Evolutionary conservation across 2,888 invertebrate species (phyloP).

Genomic region (Catonia carolina): DNA sequence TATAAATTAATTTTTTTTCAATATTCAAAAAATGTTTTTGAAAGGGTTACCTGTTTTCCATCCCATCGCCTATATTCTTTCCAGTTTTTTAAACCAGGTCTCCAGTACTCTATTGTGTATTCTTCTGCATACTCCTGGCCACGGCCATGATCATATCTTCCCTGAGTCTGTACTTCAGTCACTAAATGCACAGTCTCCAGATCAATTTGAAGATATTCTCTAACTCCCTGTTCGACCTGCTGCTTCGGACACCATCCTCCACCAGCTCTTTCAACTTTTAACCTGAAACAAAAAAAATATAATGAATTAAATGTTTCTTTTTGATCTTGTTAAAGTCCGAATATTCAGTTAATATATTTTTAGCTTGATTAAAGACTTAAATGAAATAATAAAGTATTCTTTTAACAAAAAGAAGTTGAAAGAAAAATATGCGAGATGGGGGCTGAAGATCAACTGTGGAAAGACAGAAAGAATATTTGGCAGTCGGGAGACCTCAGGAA

Average conservation of each 20-base stretch:
- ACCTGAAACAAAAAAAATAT: constrained; percentile 44
- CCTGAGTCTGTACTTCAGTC: constrained; percentile 68
- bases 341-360: no score
- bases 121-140: constrained; percentile 69
- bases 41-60: constrained; percentile 59
- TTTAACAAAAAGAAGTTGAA: no score
- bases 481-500: no score
- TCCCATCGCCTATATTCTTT: constrained; percentile 58
- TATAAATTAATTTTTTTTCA: no score
- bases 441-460: no score
- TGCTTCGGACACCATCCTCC: constrained; percentile 73
- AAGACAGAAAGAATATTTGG: no score
- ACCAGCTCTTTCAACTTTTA: constrained; percentile 60
- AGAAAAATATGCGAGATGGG: no score
- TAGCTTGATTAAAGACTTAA: no score
- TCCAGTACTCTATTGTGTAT: constrained; percentile 62
- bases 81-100: constrained; percentile 56
- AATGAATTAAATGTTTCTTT: no score
- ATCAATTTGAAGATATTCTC: constrained; percentile 62
- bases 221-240: constrained; percentile 55
- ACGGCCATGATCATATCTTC: constrained; percentile 63
- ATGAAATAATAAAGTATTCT: no score
- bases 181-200: constrained; percentile 55
- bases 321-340: no score
- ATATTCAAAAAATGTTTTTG: no score